These are phyloP conservation scores for Ischnus inquisitorius DNA, from an alignment of 2,888 invertebrate genomes.

Conservation along the genomic window DNA sequence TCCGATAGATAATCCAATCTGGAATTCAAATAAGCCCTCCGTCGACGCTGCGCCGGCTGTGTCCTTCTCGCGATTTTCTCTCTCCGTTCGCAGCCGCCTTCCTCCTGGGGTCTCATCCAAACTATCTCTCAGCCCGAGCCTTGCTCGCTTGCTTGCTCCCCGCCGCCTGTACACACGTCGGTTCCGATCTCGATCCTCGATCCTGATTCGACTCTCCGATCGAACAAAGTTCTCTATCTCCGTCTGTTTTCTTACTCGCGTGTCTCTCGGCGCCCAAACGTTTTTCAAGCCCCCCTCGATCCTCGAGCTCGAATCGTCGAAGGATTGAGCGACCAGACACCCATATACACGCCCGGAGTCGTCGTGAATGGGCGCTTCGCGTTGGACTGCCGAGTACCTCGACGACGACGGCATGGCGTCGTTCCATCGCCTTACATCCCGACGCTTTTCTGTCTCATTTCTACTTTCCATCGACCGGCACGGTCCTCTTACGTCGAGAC, in stretches of 20 bases:
- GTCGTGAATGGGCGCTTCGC: conserved; percentile 8
- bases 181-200: conserved; percentile 63
- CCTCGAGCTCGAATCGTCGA: conserved; percentile 25
- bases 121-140: conserved; percentile 32
- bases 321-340: conserved; percentile 54
- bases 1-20: conserved; percentile 83
- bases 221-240: conserved; percentile 55
- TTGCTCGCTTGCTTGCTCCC: conserved; percentile 60
- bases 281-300: conserved; percentile 8
- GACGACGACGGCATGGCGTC: conserved; percentile 57
- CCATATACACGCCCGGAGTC: conserved; percentile 33
- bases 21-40: conserved; percentile 81
- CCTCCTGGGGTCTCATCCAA: conserved; percentile 4
- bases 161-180: conserved; percentile 67
- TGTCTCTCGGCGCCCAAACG: neutral
- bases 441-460: conserved; percentile 25
- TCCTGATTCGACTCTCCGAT: conserved; percentile 58
- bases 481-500: conserved; percentile 45
- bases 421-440: conserved; percentile 47
- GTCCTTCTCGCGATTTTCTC: conserved; percentile 46
- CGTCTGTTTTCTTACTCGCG: conserved; percentile 11
- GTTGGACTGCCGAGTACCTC: neutral
- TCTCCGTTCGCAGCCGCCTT: conserved; percentile 33
- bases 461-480: conserved; percentile 5
- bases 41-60: conserved; percentile 52